phyloP scores from a whole-genome alignment of 1,140 invertebrate genomes.

The Drosophila equinoxialis region DNA sequence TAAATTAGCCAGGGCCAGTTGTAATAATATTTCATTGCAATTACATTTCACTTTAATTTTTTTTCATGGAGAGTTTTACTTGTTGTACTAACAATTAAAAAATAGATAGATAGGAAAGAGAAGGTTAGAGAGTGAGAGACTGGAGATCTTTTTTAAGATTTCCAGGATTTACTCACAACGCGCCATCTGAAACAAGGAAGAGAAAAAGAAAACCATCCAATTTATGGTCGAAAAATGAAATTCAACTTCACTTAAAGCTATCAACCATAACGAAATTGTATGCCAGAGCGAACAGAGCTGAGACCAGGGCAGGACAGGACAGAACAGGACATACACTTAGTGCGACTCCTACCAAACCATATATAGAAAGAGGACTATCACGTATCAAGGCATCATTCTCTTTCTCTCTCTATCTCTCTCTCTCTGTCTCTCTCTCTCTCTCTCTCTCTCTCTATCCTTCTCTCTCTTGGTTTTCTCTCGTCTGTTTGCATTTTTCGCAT shows the following conservation, averaged over 20 bases:
- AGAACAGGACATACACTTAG: constrained; percentile 9
- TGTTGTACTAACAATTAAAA: not conserved
- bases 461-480: not conserved
- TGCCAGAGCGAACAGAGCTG: not conserved
- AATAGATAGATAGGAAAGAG: too few relatives aligned
- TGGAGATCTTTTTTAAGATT: too few relatives aligned
- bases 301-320: not conserved
- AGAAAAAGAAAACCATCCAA: constrained; percentile 1
- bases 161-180: not conserved
- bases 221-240: constrained; percentile 12
- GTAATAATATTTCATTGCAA: constrained; percentile 15
- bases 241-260: constrained; percentile 13
- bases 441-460: not conserved
- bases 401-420: not conserved
- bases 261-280: constrained; percentile 14
- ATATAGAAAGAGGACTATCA: not conserved
- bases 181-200: not conserved
- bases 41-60: constrained; percentile 5
- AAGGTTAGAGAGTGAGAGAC: too few relatives aligned
- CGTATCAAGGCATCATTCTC: not conserved
- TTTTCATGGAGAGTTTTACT: not conserved
- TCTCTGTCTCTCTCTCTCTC: not conserved
- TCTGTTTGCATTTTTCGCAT: constrained; percentile 60
- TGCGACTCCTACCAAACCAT: constrained; percentile 1
- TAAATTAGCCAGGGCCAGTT: constrained; percentile 25